Evolutionary conservation across 2,797 vertebrate species (phyloP).

Genomic region (Eulemur coronatus): DNA sequence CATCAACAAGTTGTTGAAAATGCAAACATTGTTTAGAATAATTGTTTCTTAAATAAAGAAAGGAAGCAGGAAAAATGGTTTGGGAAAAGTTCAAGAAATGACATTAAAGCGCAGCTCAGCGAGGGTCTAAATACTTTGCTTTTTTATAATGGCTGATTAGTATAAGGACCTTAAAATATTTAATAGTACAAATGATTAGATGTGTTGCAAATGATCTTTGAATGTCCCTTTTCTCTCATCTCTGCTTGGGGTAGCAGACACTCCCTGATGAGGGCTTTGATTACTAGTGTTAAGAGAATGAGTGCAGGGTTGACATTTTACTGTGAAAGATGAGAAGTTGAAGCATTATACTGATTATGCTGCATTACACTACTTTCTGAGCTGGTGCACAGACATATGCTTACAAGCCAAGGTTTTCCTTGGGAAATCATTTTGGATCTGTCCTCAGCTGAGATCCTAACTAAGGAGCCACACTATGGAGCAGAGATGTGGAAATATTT

Average conservation of each 20-base stretch:
- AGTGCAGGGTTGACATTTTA: constrained; percentile 31
- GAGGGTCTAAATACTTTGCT: neutral
- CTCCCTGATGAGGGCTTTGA: constrained; percentile 9
- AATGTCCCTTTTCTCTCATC: constrained; percentile 37
- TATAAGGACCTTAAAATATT: constrained; percentile 45
- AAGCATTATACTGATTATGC: neutral
- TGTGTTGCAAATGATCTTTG: constrained; percentile 26
- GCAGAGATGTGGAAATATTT: neutral
- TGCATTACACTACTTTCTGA: neutral
- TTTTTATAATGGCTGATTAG: constrained; percentile 39
- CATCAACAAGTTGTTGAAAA: constrained; percentile 19
- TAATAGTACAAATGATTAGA: neutral
- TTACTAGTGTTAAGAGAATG: constrained; percentile 8
- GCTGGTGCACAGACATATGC: neutral
- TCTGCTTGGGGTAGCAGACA: constrained; percentile 8
- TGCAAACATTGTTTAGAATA: neutral
- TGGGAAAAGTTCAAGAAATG: constrained; percentile 36
- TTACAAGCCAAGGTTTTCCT: neutral
- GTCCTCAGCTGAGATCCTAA: neutral
- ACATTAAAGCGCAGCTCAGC: constrained; percentile 7
- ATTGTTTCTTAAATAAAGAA: neutral
- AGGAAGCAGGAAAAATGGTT: neutral
- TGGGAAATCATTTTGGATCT: neutral
- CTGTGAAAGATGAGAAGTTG: constrained; percentile 16
- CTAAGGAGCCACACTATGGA: neutral